These are phyloP conservation scores for Diachasmimorpha longicaudata DNA, from an alignment of 1,140 invertebrate species.

Conservation along the genomic window DNA sequence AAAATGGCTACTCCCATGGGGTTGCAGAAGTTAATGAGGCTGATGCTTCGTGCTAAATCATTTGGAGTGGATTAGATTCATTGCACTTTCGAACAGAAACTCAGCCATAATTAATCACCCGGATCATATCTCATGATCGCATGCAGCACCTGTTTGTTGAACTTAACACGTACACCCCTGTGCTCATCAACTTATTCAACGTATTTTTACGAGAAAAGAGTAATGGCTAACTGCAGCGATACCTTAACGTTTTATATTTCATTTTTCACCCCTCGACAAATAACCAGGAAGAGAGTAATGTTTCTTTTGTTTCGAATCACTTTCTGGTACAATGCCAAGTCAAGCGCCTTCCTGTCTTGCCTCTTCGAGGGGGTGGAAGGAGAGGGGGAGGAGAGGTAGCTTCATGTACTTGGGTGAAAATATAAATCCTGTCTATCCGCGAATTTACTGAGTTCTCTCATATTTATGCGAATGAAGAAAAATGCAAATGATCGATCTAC, in stretches of 20 bases:
- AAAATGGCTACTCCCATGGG: neutral
- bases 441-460: neutral
- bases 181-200: neutral
- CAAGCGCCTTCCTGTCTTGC: neutral
- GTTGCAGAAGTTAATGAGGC: neutral
- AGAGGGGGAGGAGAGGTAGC: neutral
- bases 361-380: neutral
- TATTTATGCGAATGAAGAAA: neutral
- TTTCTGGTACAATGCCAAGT: neutral
- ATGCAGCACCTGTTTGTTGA: neutral
- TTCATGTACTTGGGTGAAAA: neutral
- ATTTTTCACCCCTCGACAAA: neutral
- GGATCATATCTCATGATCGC: neutral
- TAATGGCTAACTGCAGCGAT: neutral
- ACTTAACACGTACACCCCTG: neutral
- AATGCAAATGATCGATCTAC: neutral
- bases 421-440: neutral
- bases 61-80: neutral
- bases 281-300: neutral
- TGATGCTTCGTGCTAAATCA: neutral
- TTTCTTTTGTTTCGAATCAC: slow-evolving; percentile 9
- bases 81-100: neutral
- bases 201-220: neutral
- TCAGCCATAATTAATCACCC: neutral
- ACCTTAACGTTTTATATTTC: slow-evolving; percentile 1